Evolutionary conservation across 1,140 invertebrate species (phyloP).

Genomic region (Lasioglossum albipes): DNA sequence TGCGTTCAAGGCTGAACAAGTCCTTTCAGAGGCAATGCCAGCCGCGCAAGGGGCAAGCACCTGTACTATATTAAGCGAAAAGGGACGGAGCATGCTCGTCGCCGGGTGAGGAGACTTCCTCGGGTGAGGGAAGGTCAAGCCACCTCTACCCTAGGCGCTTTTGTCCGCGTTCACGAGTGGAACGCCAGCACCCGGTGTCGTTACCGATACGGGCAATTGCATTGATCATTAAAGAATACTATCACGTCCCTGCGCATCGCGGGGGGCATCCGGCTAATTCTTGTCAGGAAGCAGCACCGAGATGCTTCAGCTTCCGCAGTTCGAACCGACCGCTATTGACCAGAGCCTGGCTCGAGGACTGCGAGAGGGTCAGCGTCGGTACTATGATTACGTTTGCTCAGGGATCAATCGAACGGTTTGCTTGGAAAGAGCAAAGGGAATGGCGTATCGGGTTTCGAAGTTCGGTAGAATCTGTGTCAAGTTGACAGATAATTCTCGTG

Average conservation of each 20-base stretch:
- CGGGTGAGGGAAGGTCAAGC: not conserved
- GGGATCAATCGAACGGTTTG: too few species aligned
- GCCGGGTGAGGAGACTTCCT: not conserved
- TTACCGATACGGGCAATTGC: not conserved
- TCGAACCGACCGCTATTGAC: not conserved
- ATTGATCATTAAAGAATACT: not conserved
- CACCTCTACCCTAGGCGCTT: not conserved
- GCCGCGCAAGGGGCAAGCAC: not conserved
- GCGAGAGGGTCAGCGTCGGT: too few species aligned
- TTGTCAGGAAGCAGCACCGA: not conserved
- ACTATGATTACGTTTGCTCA: too few species aligned
- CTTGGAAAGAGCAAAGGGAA: too few species aligned
- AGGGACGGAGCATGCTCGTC: not conserved
- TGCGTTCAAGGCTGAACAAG: not conserved
- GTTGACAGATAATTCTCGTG: too few species aligned
- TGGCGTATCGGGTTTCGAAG: too few species aligned
- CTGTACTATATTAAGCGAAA: constrained; percentile 4
- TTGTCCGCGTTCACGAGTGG: not conserved
- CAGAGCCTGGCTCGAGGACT: too few species aligned
- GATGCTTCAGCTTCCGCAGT: not conserved
- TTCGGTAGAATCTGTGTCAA: too few species aligned
- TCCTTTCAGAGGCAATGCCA: constrained; percentile 2
- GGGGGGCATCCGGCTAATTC: not conserved
- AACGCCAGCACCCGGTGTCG: not conserved
- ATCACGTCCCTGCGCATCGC: not conserved